Conservation (phyloP, 2,797 vertebrate species). For the Melanotaenia parkinsoni region DNA sequence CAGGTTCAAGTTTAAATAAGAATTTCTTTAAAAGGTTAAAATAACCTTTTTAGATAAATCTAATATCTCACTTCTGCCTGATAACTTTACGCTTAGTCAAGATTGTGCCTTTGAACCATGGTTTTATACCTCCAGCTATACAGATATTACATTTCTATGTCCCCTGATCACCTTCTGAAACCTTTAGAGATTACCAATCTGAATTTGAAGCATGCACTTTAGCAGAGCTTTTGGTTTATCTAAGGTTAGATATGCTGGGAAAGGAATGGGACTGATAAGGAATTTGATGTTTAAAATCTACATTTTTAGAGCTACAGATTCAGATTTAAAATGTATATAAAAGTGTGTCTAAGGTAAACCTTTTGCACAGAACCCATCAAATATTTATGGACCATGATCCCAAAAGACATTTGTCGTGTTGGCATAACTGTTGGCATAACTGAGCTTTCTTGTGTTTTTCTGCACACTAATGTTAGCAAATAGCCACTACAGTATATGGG, state of each 20-base stretch:
- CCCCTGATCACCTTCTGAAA: conserved; percentile 24
- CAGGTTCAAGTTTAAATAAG: conserved; percentile 7
- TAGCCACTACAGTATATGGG: not conserved
- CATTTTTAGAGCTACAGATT: not conserved
- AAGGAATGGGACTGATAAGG: conserved; percentile 41
- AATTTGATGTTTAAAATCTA: conserved; percentile 23
- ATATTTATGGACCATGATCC: no score
- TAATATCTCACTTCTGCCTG: conserved; percentile 25
- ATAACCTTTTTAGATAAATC: conserved; percentile 14
- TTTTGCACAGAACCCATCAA: not conserved
- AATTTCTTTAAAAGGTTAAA: conserved; percentile 1
- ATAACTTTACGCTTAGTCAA: conserved; percentile 30
- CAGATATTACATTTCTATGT: conserved; percentile 20
- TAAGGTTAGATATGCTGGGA: conserved; percentile 54
- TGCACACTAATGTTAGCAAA: no score
- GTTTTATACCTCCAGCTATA: conserved; percentile 20
- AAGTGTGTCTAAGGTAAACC: not conserved
- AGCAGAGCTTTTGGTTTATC: conserved; percentile 30
- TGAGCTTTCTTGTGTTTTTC: no score
- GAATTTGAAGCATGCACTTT: conserved; percentile 22
- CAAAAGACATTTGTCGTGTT: not conserved
- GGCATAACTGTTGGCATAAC: no score
- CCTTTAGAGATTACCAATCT: conserved; percentile 53
- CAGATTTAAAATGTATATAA: not conserved
- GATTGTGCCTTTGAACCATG: conserved; percentile 33